Conservation (phyloP, 2,113 vertebrate genomes). For the Hemicordylus capensis region DNA sequence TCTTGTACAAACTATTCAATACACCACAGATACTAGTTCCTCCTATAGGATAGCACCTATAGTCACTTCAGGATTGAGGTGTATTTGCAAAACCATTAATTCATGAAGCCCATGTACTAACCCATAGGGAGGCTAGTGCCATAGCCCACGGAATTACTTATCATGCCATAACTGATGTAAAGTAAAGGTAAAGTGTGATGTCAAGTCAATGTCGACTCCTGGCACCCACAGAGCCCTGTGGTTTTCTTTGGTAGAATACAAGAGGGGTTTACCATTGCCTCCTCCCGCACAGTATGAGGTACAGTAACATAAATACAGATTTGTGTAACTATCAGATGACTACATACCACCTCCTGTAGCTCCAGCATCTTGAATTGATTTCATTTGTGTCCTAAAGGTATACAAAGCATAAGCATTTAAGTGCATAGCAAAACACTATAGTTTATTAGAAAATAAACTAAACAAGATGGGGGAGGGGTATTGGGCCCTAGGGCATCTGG, state of each 20-base stretch:
- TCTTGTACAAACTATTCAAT: no score
- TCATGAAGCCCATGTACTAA: neutral
- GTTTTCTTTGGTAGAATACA: no score
- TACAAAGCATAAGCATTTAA: neutral
- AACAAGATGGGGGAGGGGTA: no score
- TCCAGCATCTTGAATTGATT: neutral
- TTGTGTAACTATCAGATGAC: neutral
- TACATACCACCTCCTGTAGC: no score
- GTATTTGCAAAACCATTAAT: neutral
- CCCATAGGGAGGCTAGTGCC: neutral
- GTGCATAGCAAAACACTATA: neutral
- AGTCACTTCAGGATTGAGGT: neutral
- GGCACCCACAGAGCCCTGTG: no score
- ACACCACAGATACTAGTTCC: neutral
- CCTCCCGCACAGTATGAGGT: no score
- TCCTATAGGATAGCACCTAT: neutral
- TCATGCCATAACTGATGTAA: no score
- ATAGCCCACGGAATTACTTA: neutral
- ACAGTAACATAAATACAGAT: neutral
- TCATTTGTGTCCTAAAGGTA: neutral
- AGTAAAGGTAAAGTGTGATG: no score
- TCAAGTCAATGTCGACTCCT: no score
- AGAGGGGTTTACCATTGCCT: no score
- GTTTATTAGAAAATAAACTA: no score
- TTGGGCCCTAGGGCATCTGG: no score